phyloP scores from a whole-genome alignment of 2,888 invertebrate genomes.

The Anticlea derivata region DNA sequence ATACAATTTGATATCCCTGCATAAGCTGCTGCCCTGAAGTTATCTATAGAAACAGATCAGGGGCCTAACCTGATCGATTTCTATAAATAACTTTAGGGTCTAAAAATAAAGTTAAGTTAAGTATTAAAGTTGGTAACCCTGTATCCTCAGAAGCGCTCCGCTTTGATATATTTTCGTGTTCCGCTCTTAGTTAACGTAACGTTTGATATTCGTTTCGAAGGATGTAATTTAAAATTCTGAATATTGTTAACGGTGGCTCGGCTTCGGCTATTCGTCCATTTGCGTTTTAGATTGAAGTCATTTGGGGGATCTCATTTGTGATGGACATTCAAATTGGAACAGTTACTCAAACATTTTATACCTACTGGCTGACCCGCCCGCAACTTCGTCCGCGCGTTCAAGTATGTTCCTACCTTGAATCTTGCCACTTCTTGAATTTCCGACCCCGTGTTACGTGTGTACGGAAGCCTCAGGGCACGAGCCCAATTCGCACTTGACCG shows the following conservation, averaged over 20 bases:
- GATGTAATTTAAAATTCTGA: slow-evolving; percentile 40
- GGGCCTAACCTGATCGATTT: background rate
- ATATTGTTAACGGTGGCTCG: slow-evolving; percentile 33
- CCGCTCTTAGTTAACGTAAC: slow-evolving; percentile 41
- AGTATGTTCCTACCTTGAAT: too few relatives aligned
- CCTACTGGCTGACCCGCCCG: too few relatives aligned
- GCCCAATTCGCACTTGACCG: too few relatives aligned
- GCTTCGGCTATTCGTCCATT: slow-evolving; percentile 31
- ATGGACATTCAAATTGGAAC: slow-evolving; percentile 22
- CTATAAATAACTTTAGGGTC: background rate
- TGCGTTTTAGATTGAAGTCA: slow-evolving; percentile 22
- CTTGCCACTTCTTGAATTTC: too few relatives aligned
- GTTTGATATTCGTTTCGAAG: slow-evolving; percentile 40
- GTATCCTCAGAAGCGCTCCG: slow-evolving; percentile 34
- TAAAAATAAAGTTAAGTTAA: background rate
- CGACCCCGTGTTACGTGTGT: too few relatives aligned
- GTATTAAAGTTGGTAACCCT: slow-evolving; percentile 23
- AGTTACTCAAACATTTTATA: slow-evolving; percentile 13
- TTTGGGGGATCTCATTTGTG: slow-evolving; percentile 18
- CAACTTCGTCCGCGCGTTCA: too few relatives aligned
- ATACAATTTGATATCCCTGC: too few relatives aligned
- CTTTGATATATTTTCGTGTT: slow-evolving; percentile 53
- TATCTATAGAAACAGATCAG: too few relatives aligned
- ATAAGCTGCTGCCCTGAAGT: too few relatives aligned
- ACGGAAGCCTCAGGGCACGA: too few relatives aligned